Evolutionary conservation across 2,888 invertebrate genomes (phyloP).

Genomic region (Tinea semifulvella): DNA sequence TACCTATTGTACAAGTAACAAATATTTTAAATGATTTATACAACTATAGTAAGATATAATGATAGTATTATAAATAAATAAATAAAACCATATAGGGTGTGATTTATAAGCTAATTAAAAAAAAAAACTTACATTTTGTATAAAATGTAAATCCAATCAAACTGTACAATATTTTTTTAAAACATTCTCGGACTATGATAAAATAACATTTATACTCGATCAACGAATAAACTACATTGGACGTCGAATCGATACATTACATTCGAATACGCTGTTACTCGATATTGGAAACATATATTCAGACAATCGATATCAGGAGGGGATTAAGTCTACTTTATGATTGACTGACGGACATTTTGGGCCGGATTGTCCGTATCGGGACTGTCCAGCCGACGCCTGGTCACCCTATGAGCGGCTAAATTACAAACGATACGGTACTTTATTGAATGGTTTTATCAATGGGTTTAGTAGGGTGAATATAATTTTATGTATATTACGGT

Average conservation of each 20-base stretch:
- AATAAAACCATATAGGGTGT: too few species aligned
- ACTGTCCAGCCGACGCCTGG: slow-evolving; percentile 12
- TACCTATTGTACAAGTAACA: too few species aligned
- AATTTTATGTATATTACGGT: neutral
- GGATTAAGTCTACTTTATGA: slow-evolving; percentile 14
- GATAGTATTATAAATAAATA: too few species aligned
- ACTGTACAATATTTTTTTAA: too few species aligned
- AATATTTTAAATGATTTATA: too few species aligned
- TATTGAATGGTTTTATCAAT: slow-evolving; percentile 10
- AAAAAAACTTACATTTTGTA: too few species aligned
- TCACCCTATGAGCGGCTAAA: slow-evolving; percentile 13
- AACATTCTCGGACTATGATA: neutral
- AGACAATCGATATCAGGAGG: slow-evolving; percentile 9
- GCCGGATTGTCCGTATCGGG: slow-evolving; percentile 15
- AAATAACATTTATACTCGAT: neutral
- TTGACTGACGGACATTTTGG: slow-evolving; percentile 15
- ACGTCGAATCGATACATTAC: slow-evolving; percentile 9
- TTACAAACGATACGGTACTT: slow-evolving; percentile 13
- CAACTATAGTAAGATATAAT: too few species aligned
- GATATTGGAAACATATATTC: slow-evolving; percentile 14
- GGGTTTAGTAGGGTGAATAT: neutral
- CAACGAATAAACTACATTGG: neutral
- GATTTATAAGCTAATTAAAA: too few species aligned
- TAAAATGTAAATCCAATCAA: too few species aligned
- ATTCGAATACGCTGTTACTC: slow-evolving; percentile 11